A percentile compares a stretch with the other conserved stretches of the same genome.
Conservation (phyloP, 37 sponge, comb jelly and placozoan species). For the Eunapius fragilis region DNA sequence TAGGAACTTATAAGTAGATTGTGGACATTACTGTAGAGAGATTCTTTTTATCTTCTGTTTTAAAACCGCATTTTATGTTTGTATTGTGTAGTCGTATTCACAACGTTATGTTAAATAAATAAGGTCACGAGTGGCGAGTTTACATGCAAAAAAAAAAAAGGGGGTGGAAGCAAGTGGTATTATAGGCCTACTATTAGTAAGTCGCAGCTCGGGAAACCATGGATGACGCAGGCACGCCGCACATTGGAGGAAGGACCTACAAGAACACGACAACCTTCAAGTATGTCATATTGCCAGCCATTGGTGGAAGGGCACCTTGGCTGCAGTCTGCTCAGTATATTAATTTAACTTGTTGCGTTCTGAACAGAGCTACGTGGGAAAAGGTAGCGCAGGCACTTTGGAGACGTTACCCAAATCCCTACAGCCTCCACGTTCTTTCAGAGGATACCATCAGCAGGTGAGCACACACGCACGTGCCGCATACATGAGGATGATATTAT, state of each 20-base stretch:
- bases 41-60: background rate
- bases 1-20: background rate
- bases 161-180: too few species aligned
- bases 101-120: background rate
- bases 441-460: conserved; percentile 80
- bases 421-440: conserved; percentile 86
- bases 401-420: conserved; percentile 86
- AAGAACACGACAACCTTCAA: background rate
- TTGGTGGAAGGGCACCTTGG: too few species aligned
- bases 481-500: background rate
- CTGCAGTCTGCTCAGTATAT: too few species aligned
- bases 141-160: too few species aligned
- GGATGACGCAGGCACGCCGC: background rate
- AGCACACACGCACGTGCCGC: background rate
- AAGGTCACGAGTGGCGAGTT: background rate
- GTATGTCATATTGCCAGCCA: background rate
- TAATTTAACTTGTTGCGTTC: background rate
- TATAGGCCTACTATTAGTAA: too few species aligned
- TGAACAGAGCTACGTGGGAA: conserved; percentile 65
- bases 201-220: background rate
- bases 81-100: background rate
- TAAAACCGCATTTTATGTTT: background rate
- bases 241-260: background rate
- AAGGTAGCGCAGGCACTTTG: conserved; percentile 70
- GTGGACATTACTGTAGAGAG: background rate